Percentiles rank a stretch among this genome's conserved stretches.
These are phyloP conservation scores for Chaetophractus vellerosus DNA, from an alignment of 2,797 vertebrate species.

Conservation along the genomic window DNA sequence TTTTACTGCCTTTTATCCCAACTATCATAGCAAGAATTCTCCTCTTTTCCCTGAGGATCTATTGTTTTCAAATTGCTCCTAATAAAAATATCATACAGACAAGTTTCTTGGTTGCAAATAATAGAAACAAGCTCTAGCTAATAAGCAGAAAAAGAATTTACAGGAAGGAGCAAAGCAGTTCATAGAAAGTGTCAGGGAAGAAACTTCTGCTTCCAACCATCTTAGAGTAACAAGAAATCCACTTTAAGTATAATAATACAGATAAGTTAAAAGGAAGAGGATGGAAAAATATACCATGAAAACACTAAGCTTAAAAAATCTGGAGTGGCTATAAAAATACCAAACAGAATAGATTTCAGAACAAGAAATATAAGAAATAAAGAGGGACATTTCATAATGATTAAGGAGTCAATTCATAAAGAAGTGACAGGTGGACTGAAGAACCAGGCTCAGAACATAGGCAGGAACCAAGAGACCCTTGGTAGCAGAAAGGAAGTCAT, in stretches of 20 bases:
- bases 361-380: conserved; percentile 20
- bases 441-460: neutral
- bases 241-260: conserved; percentile 42
- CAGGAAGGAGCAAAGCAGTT: conserved; percentile 33
- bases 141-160: conserved; percentile 57
- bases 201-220: neutral
- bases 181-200: conserved; percentile 7
- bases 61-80: neutral
- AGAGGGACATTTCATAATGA: neutral
- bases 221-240: neutral
- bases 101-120: conserved; percentile 34
- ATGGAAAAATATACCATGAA: neutral
- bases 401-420: neutral
- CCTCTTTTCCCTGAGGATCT: neutral
- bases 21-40: conserved; percentile 7
- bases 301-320: conserved; percentile 20
- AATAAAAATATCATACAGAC: neutral
- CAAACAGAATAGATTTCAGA: conserved; percentile 15
- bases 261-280: neutral
- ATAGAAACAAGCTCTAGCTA: conserved; percentile 4
- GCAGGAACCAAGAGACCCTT: neutral
- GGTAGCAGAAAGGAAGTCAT: neutral
- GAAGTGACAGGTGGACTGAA: neutral
- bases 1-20: neutral
- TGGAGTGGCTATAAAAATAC: neutral